These are phyloP conservation scores for Geopemphigus sp. DNA, from an alignment of 1,140 invertebrate genomes.

Conservation along the genomic window DNA sequence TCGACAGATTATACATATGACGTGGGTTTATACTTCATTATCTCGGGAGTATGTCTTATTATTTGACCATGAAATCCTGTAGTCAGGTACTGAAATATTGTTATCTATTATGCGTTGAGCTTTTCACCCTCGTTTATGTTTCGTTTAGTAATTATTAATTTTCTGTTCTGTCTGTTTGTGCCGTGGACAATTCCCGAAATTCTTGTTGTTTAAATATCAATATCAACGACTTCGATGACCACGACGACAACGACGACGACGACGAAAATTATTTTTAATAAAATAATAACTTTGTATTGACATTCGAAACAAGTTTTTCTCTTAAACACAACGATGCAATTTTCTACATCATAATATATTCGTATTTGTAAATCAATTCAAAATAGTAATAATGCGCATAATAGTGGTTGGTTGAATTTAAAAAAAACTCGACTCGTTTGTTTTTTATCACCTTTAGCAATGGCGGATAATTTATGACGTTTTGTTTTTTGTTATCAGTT, in stretches of 20 bases:
- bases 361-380: conserved; percentile 15
- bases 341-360: conserved; percentile 24
- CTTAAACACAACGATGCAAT: neutral
- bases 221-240: neutral
- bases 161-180: neutral
- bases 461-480: conserved; percentile 25
- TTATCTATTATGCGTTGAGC: conserved; percentile 25
- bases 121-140: neutral
- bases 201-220: neutral
- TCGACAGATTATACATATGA: neutral
- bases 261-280: neutral
- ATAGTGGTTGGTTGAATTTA: conserved; percentile 6
- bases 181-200: neutral
- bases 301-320: conserved; percentile 2
- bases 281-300: neutral
- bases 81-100: neutral
- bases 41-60: conserved; percentile 23
- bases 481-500: conserved; percentile 40
- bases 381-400: conserved; percentile 6
- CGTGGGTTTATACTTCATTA: conserved; percentile 4
- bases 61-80: conserved; percentile 22
- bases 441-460: conserved; percentile 28
- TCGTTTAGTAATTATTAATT: neutral
- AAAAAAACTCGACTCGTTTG: conserved; percentile 5
- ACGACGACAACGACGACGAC: neutral